Evolutionary conservation across 2,113 vertebrate species (phyloP), one percentile per base, ranked within the genome.

Genomic region (Pteronura brasiliensis): DNA sequence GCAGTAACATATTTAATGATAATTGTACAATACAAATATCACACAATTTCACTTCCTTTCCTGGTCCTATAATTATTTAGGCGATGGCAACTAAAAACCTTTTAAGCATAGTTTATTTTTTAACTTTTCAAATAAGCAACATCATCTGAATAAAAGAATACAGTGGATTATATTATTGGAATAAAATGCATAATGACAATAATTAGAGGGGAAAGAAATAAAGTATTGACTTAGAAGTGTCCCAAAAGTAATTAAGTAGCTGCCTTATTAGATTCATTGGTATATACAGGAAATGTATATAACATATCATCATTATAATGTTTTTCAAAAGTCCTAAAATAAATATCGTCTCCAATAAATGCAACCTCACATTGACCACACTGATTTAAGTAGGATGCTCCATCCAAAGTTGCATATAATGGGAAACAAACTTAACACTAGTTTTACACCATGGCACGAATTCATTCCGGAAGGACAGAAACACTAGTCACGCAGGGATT

Each of bases 81-180:
- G 15, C 18, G 65, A 86, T 44, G 57, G 57, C 59, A 88, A 83
- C 52, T 84, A 67, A 71, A 95, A 79, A 31, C 21, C 21, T n/a
- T 59, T 84, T 77, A 84, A 59, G 39, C 44, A 27, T 80, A 87
- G 87, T 77, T 84, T 79, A 95, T 49, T 80, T 93, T 86, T 76
- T 88, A 47, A 67, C 20, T 71, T 89, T 59, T 90, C 79, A 74
- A 95, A 74, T 63, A 95, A 93, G 29, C 44, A 92, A 93, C 67
- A 57, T 88, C 79, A 90, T 2, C 34, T 49, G 11, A 82, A 80
- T 69, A 84, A 84, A 85, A 95, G 4, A 76, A 59, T n/a, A 74
- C 0, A 59, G 10, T 44, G 79, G 65, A 77, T 72, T 72, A 97
- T 72, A 71, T 57, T n/a, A 10, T 13, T 92, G 14, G 11, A 49